Conservation (phyloP, 2,113 vertebrate species). For the Hucho hucho region DNA sequence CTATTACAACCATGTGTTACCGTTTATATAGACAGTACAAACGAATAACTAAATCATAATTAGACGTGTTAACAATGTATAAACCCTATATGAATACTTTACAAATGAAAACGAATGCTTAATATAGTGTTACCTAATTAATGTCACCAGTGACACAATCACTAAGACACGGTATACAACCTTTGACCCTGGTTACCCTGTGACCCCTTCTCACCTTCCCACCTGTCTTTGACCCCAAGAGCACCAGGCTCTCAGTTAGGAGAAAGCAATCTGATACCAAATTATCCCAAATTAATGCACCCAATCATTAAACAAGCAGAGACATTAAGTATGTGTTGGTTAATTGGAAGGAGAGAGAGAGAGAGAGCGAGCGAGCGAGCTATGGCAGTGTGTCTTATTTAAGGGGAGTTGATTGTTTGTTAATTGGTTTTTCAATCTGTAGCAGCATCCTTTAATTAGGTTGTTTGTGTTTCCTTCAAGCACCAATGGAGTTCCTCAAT, state of each 20-base stretch:
- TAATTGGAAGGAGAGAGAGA: conserved; percentile 42
- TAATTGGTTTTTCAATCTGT: conserved; percentile 59
- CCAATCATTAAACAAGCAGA: conserved; percentile 65
- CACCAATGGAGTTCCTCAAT: conserved; percentile 42
- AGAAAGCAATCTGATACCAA: conserved; percentile 52
- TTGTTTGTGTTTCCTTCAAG: conserved; percentile 52
- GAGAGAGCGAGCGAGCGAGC: conserved; percentile 57
- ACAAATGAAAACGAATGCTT: no score
- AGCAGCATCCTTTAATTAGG: conserved; percentile 48
- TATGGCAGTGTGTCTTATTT: conserved; percentile 59
- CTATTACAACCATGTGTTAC: no score
- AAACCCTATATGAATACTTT: no score
- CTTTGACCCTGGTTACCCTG: no score
- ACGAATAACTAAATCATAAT: no score
- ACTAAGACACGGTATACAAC: no score
- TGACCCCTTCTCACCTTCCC: not conserved
- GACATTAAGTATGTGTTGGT: conserved; percentile 69
- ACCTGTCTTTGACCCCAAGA: not conserved
- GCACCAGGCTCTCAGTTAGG: conserved; percentile 28
- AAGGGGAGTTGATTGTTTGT: conserved; percentile 63
- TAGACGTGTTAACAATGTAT: no score
- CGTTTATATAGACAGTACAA: no score
- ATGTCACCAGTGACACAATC: not conserved
- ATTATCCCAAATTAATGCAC: conserved; percentile 61
- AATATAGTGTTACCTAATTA: no score